Percentiles rank a stretch among this genome's conserved stretches.
Conservation (phyloP, 2,888 invertebrate species). For the Catocala nupta region DNA sequence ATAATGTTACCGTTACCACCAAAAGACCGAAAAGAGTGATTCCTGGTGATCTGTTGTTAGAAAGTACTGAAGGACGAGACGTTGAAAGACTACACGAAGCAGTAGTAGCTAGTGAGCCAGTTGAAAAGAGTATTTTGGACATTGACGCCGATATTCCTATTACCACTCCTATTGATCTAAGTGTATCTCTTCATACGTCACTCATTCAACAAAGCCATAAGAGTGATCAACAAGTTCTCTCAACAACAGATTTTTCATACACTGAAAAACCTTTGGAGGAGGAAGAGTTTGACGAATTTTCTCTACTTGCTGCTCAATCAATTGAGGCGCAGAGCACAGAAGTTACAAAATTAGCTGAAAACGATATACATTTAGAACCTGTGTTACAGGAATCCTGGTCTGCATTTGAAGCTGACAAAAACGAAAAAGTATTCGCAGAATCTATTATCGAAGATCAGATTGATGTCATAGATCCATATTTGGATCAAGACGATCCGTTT, state of each 20-base stretch:
- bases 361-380: constrained; percentile 74
- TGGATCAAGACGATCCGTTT: constrained; percentile 92
- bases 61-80: constrained; percentile 82
- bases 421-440: constrained; percentile 79
- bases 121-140: constrained; percentile 90
- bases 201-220: constrained; percentile 80
- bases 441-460: constrained; percentile 81
- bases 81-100: constrained; percentile 49
- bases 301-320: constrained; percentile 92
- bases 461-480: constrained; percentile 79
- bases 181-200: constrained; percentile 88
- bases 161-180: constrained; percentile 91
- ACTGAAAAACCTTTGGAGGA: constrained; percentile 57
- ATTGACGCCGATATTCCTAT: constrained; percentile 90
- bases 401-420: constrained; percentile 88
- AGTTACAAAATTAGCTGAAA: constrained; percentile 78
- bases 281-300: constrained; percentile 92
- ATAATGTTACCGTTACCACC: constrained; percentile 90
- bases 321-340: constrained; percentile 86
- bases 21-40: constrained; percentile 88
- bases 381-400: constrained; percentile 88
- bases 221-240: constrained; percentile 48
- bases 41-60: constrained; percentile 90
- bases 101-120: constrained; percentile 88
- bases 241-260: constrained; percentile 35